Evolutionary conservation across 1,140 invertebrate genomes (phyloP), one percentile per base, ranked within the genome.

Genomic region (Drosophila sucinea): DNA sequence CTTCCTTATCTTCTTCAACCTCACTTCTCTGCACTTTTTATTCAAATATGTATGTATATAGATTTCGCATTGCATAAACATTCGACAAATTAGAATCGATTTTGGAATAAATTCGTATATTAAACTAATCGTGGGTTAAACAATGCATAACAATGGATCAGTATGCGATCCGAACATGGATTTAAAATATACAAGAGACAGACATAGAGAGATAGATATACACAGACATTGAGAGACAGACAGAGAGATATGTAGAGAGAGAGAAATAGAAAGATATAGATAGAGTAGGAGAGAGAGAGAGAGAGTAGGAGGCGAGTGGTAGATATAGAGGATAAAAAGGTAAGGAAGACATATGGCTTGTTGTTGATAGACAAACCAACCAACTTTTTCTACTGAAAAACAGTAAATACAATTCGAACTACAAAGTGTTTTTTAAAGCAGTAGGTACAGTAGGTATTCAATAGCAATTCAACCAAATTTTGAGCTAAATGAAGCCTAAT

Each of bases 401-500:
- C 60, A 60, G 23, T 38, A 63, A 40, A 64, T 35, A 17, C 62
- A 64, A 35, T 68, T 60, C 32, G 56, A 67, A 63, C 38, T 68
- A 68, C 60, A 60, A 54, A 65, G 66, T 56, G 10, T 35, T 61
- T 17, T n/a, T 33, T 38, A 47, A 29, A 58, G 33, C 32, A 58
- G 56, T 58, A 58, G 56, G 54, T 38, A 38, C 47, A 51, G 32
- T 58, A 66, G 67, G 11, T 32, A 41, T 41, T 41, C 40, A 41
- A 41, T n/a, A 51, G 44, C 44, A 51, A 66, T n/a, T 25, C 5
- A 51, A 58, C 3, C 55, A 65, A 8, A 30, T 5, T 47, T 44
- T 41, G 38, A 60, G 47, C 17, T 55, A 62, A 60, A 29, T 61
- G 60, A 60, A 44, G 32, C 44, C 67, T 68, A 63, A 10, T 51